phyloP scores from a whole-genome alignment of 2,888 invertebrate genomes.

The Lithophane socia region DNA sequence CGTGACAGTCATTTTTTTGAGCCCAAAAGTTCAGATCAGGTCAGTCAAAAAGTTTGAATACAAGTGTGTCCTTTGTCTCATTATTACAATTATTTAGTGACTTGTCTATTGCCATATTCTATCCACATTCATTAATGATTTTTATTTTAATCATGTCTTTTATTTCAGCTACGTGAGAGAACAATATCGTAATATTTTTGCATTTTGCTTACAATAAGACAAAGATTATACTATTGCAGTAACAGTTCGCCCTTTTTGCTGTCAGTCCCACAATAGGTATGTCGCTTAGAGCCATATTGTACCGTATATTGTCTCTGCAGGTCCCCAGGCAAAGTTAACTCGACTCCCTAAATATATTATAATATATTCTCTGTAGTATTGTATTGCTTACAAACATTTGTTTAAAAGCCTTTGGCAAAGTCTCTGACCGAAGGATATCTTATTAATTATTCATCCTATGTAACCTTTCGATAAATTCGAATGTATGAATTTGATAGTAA shows the following conservation, averaged over 20 bases:
- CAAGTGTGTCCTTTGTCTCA: too few relatives aligned
- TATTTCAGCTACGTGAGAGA: background rate
- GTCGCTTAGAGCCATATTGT: background rate
- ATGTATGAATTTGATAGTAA: background rate
- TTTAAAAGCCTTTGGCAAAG: background rate
- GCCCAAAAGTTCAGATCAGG: background rate
- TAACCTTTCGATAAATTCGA: background rate
- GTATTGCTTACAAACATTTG: background rate
- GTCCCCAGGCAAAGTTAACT: background rate
- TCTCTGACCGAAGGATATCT: background rate
- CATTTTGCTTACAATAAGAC: background rate
- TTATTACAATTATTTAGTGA: too few relatives aligned
- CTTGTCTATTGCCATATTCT: too few relatives aligned
- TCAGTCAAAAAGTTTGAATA: too few relatives aligned
- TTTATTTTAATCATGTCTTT: background rate
- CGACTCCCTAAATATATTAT: background rate
- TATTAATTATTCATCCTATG: background rate
- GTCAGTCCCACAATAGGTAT: background rate
- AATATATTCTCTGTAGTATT: background rate
- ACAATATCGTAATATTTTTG: background rate
- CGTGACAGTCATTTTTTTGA: background rate
- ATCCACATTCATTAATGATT: too few relatives aligned
- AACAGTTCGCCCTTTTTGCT: background rate
- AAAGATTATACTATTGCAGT: background rate
- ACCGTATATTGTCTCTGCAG: conserved; percentile 2